Conservation (phyloP, 2,888 invertebrate genomes). For the Ypsolopha scabrella region DNA sequence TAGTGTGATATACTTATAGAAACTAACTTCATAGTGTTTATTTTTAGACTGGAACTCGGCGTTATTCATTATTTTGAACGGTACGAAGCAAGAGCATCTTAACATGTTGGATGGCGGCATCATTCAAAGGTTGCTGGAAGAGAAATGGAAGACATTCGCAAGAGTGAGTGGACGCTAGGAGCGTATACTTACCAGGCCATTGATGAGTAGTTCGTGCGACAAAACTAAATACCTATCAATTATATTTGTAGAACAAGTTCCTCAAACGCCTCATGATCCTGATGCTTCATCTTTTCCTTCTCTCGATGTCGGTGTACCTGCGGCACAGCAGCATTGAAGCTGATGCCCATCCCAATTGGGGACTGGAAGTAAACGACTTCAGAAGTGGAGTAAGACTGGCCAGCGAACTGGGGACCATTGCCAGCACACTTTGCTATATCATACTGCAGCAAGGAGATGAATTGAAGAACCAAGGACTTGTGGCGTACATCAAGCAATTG, state of each 20-base stretch:
- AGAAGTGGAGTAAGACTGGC: slow-evolving; percentile 73
- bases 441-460: slow-evolving; percentile 95
- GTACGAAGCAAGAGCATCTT: slow-evolving; percentile 96
- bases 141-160: slow-evolving; percentile 99
- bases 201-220: background rate
- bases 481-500: slow-evolving; percentile 92
- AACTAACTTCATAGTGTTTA: background rate
- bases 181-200: background rate
- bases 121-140: slow-evolving; percentile 95
- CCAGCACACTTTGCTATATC: slow-evolving; percentile 89
- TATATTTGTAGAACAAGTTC: slow-evolving; percentile 82
- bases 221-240: background rate
- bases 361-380: slow-evolving; percentile 37
- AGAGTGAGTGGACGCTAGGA: slow-evolving; percentile 68
- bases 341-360: slow-evolving; percentile 45
- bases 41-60: slow-evolving; percentile 98
- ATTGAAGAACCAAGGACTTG: slow-evolving; percentile 92
- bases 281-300: slow-evolving; percentile 85
- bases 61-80: slow-evolving; percentile 96
- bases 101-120: slow-evolving; percentile 99
- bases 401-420: slow-evolving; percentile 87
- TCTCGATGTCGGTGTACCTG: slow-evolving; percentile 92
- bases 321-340: slow-evolving; percentile 72
- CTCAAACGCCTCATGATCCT: slow-evolving; percentile 91
- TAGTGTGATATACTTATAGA: background rate